Evolutionary conservation across 2,113 vertebrate species (phyloP).

Genomic region (Saccopteryx bilineata): DNA sequence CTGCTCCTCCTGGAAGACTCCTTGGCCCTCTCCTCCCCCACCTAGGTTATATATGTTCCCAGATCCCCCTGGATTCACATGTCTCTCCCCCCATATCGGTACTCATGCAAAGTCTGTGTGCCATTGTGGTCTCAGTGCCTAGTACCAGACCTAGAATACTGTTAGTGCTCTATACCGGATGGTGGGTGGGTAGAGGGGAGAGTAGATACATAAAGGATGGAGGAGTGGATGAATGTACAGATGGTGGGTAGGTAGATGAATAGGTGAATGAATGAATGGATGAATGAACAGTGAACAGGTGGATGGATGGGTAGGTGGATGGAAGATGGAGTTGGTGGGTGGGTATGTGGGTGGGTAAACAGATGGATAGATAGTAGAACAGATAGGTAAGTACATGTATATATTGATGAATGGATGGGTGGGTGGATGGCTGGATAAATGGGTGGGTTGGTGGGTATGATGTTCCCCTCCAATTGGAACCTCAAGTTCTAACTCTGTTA

Average conservation of each 20-base stretch:
- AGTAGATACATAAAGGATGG: neutral
- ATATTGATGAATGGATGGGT: too few relatives aligned
- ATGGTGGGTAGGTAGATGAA: too few relatives aligned
- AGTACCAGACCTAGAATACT: neutral
- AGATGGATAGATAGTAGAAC: too few relatives aligned
- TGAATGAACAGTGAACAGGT: too few relatives aligned
- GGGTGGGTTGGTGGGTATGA: neutral
- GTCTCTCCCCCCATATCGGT: neutral
- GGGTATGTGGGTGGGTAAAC: neutral
- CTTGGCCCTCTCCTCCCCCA: neutral
- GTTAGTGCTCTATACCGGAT: neutral
- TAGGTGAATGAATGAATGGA: neutral
- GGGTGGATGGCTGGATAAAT: too few relatives aligned
- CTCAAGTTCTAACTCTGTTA: neutral
- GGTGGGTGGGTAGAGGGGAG: neutral
- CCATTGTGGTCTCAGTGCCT: rapidly evolving
- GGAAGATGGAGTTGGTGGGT: rapidly evolving
- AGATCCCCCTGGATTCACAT: neutral
- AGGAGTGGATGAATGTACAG: too few relatives aligned
- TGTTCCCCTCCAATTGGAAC: neutral
- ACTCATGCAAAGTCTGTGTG: too few relatives aligned
- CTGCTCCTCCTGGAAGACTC: neutral
- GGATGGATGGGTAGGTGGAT: neutral
- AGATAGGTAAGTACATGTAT: too few relatives aligned
- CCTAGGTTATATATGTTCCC: rapidly evolving